Percentiles rank a stretch among this genome's conserved stretches.
phyloP scores from a whole-genome alignment of 35 echinoderm and acorn worm genomes.

The Heliocidaris tuberculata region DNA sequence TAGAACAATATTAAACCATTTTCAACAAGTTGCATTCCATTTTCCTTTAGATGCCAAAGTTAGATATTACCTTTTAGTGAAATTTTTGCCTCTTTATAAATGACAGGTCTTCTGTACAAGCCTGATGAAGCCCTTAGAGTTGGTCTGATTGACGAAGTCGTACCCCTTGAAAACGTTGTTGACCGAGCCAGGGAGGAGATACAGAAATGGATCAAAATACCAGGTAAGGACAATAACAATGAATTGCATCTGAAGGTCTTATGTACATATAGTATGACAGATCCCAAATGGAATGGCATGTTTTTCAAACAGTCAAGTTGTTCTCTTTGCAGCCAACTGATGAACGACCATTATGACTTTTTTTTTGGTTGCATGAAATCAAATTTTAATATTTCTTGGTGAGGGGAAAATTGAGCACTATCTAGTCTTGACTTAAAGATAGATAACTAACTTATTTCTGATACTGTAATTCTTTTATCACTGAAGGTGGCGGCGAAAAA shows the following conservation, averaged over 20 bases:
- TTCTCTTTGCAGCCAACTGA: no score
- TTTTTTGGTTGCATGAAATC: no score
- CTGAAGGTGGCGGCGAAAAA: no score
- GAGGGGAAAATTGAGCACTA: no score
- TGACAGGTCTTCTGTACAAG: slow-evolving; percentile 51
- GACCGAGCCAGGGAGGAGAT: slow-evolving; percentile 42
- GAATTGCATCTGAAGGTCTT: neutral
- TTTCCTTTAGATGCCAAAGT: neutral
- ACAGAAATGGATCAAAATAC: slow-evolving; percentile 64
- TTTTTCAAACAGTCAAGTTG: no score
- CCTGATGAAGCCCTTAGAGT: slow-evolving; percentile 50
- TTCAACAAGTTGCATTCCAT: neutral
- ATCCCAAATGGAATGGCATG: no score
- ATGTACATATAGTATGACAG: no score
- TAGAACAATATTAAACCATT: neutral
- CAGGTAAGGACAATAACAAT: slow-evolving; percentile 38
- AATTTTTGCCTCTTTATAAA: neutral
- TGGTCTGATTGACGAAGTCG: slow-evolving; percentile 56
- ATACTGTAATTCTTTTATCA: no score
- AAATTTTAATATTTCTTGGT: no score
- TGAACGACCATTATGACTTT: no score
- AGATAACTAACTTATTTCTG: no score
- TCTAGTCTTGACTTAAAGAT: no score
- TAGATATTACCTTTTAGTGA: neutral
- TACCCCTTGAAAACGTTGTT: slow-evolving; percentile 42